Evolutionary conservation across 2,888 invertebrate genomes (phyloP), one percentile per base, ranked within the genome.

Genomic region (Carpatolechia fugitivella): DNA sequence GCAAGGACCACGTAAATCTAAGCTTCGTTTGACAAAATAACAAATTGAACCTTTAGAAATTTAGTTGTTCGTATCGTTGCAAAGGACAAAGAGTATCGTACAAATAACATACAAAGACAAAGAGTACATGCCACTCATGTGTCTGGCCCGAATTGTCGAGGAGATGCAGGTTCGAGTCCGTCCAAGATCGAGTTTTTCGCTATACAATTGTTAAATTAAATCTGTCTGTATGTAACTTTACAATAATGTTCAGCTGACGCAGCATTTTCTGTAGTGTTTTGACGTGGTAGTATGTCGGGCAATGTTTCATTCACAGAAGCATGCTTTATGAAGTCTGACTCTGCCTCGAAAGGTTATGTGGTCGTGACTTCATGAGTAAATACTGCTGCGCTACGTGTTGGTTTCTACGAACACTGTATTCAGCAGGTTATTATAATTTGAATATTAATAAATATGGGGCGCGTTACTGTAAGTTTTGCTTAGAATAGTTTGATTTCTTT

Each of bases 291-390:
- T 36, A 16, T 49, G 10, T 35, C 49, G 49, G 11, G 18, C 68
- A 70, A 76, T 77, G 79, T 76, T 76, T 81, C 73, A 80, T 74
- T 69, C 70, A 72, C 69, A 68, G 68, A 61, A 66, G 70, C 67
- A 66, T 41, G 72, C 70, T 69, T 73, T 76, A 76, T 65, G 74
- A 77, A 73, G 75, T 76, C 71, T 74, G 74, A 77, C 76, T 78
- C 66, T 56, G 62, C 69, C 24, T 24, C 24, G 6, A 24, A 24
- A 68, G 66, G 33, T 49, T 49, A 49, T 51, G 40, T 30, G 51
- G 16, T 29, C 50, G 40, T 41, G 40, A 41, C 40, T 36, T 16
- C 33, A 49, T 35, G 2, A 49, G 14, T 49, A 33, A 47, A 13
- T 30, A 11, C 6, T 30, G 29, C 47, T 8, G 30, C 24, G 24